Evolutionary conservation across 2,888 invertebrate species (phyloP).

Genomic region (Beris chalybata): DNA sequence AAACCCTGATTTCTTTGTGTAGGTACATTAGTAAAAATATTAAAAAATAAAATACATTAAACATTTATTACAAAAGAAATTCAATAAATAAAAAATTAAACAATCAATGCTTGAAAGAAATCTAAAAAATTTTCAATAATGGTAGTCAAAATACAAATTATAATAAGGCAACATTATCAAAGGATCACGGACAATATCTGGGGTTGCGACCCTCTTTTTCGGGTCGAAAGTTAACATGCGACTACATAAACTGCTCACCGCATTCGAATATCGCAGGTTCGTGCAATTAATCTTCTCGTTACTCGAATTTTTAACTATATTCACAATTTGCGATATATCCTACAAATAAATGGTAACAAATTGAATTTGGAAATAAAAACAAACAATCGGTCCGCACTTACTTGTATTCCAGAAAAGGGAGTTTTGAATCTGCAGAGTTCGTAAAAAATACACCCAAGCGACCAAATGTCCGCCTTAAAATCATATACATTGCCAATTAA

Average conservation of each 20-base stretch:
- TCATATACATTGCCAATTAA: constrained; percentile 65
- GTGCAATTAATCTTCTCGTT: background rate
- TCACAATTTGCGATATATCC: background rate
- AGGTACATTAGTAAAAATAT: too few relatives aligned
- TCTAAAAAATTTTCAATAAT: constrained; percentile 22
- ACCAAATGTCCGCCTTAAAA: constrained; percentile 69
- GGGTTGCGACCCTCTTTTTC: constrained; percentile 47
- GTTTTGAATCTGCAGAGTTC: constrained; percentile 56
- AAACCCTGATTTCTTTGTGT: too few relatives aligned
- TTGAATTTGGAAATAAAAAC: background rate
- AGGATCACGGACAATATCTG: constrained; percentile 45
- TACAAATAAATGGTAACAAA: background rate
- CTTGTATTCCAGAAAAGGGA: constrained; percentile 32
- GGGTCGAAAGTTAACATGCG: constrained; percentile 48
- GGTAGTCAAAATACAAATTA: constrained; percentile 49
- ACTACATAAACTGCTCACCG: constrained; percentile 42
- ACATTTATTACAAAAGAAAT: too few relatives aligned
- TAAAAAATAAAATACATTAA: too few relatives aligned
- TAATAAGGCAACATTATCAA: constrained; percentile 47
- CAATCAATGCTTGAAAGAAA: too few relatives aligned
- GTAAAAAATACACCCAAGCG: constrained; percentile 66
- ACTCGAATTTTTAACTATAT: background rate
- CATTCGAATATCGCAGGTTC: constrained; percentile 2
- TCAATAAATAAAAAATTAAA: too few relatives aligned
- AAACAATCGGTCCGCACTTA: background rate